phyloP scores from a whole-genome alignment of 2,797 vertebrate genomes.

The Tarsius wallacei region DNA sequence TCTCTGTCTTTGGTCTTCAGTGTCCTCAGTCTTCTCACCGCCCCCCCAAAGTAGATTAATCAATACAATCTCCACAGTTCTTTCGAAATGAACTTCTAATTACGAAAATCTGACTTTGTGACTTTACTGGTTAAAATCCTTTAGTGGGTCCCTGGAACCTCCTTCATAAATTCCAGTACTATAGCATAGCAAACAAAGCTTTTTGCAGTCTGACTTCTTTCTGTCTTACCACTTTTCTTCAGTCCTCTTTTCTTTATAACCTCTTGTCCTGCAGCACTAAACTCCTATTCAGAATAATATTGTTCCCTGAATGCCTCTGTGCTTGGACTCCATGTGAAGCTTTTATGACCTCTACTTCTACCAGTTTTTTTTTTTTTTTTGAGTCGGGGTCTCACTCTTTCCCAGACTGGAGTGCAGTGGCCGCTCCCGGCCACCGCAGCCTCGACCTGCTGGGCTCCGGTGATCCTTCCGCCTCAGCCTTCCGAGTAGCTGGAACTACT shows the following conservation, averaged over 20 bases:
- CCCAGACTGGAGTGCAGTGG: not conserved
- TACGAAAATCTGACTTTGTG: slow-evolving; percentile 29
- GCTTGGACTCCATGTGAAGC: not conserved
- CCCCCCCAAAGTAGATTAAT: not conserved
- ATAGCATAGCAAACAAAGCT: not conserved
- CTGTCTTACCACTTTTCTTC: not conserved
- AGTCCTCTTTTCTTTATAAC: not conserved
- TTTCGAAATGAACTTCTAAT: not conserved
- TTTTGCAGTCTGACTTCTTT: not conserved
- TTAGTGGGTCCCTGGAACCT: not conserved
- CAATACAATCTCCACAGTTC: not conserved
- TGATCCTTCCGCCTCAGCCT: not conserved
- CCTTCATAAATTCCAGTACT: not conserved
- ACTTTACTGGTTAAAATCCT: not conserved
- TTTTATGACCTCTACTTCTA: not conserved
- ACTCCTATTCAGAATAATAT: not conserved
- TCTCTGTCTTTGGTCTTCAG: slow-evolving; percentile 21
- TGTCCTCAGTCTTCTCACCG: not conserved
- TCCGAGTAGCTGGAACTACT: not conserved
- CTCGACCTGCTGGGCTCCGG: not conserved
- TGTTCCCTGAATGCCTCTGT: not conserved
- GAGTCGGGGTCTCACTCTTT: not conserved
- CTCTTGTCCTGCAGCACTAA: not conserved
- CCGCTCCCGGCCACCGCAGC: not conserved
- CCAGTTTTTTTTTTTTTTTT: not conserved